Base-by-base conservation (phyloP, 2,797 vertebrate species). In the Epinephelus malabaricus region DNA sequence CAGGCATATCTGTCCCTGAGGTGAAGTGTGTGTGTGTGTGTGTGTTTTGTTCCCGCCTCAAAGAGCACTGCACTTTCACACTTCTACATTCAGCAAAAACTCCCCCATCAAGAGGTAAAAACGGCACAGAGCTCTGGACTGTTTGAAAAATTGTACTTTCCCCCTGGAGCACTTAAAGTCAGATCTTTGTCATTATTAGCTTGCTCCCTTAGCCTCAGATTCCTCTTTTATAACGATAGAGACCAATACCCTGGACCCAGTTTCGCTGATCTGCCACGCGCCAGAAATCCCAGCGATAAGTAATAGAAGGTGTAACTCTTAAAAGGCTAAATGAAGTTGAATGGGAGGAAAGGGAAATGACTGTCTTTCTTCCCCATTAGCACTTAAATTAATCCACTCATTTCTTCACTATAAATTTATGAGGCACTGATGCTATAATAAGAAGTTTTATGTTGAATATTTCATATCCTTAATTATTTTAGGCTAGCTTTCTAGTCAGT, bases 401-500 rank as follows among this genome's bases (percentile, higher is more conserved):
- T 92, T 89, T 82, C 73, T 86, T 86, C 85, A 79, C 82, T 82
- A 85, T 88, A 85, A 92, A 93, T 93, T 86, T 91, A 93, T 92
- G 91, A 92, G 89, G 87, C 69, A 64, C 80, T 74, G 85, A 66
- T 91, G 88, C 93, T 94, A 93, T 94, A 91, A 91, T 92, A 91
- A 88, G 92, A 88, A 85, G 83, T 86, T 92, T 87, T 83, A 89
- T 90, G 92, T 87, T 95, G 85, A 94, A 94, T 95, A 94, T 94
- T 95, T 94, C 7, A 94, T 94, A 84, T 81, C 76, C 82, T 83
- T 94, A 91, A 94, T 95, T 93, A 94, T 92, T 93, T 92, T 89
- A 79, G 79, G 83, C 78, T 64, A 56, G 82, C 78, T 79, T 87
- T 87, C 69, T 71, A 76, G 76, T 79, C 83, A 83, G 54, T 34